Base-by-base conservation (phyloP, 2,113 vertebrate genomes). In the Pyxicephalus adspersus region DNA sequence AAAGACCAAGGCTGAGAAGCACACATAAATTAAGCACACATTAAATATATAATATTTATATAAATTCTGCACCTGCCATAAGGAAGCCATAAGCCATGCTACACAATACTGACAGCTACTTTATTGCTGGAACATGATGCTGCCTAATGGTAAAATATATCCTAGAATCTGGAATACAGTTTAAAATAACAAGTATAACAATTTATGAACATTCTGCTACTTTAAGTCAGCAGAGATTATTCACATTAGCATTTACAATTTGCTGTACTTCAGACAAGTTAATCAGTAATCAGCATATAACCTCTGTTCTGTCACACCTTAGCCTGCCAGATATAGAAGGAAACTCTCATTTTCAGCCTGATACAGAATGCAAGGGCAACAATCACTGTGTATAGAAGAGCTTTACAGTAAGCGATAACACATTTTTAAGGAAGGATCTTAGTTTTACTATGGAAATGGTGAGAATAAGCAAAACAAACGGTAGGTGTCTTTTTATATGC, bases 261-360 rank as follows among this genome's bases (percentile, higher is more conserved):
- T 84, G 88, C 86, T 87, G 80, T 86, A 89, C 28, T 55, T 45
- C 84, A 85, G 89, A 86, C 79, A 86, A 89, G 96, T 98, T 98
- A 99, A 99, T 99, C 84, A 97, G 90, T 98, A 98, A 95, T 89
- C 90, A 72, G 66, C 54, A 65, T 58, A 83, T 87, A 94, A 98
- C 96, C 97, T 95, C 96, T 97, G 94, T 80, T 93, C 95, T 88
- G 89, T 92, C 84, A 89, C 89, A 91, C 91, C 88, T 91, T 92
- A 83, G 90, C 86, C 86, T 88, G 84, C 60, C 31, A 70, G 65
- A 66, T 87, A 84, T 85, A 88, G 90, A 90, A 87, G 87, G 86
- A 92, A 89, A 84, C 85, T 85, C 85, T 86, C 77, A 75, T 72
- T 81, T 84, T 82, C 74, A 79, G 64, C 83, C 85, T 85, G 83